Evolutionary conservation across 2,888 invertebrate genomes (phyloP).

Genomic region (Alcis repandata): DNA sequence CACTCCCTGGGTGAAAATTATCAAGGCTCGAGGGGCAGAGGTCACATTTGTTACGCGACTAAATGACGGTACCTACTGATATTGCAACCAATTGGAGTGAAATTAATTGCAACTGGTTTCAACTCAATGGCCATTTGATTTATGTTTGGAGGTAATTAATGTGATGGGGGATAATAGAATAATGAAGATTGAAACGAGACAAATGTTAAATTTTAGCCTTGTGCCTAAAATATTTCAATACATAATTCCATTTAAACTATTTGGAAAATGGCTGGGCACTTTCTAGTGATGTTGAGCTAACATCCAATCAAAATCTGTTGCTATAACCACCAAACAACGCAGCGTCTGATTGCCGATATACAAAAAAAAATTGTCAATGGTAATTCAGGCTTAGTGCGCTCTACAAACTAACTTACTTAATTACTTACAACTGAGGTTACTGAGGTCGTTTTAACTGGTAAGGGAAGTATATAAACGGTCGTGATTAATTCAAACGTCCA

Average conservation of each 20-base stretch:
- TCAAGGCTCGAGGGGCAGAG: conserved; percentile 4
- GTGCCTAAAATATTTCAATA: too few relatives aligned
- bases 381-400: too few relatives aligned
- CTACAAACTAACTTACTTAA: neutral
- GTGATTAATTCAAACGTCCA: conserved; percentile 26
- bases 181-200: too few relatives aligned
- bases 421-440: neutral
- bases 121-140: neutral
- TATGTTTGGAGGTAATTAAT: neutral
- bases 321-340: too few relatives aligned
- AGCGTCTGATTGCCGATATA: too few relatives aligned
- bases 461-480: neutral
- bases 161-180: too few relatives aligned
- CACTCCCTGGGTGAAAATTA: conserved; percentile 18
- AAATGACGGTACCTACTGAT: conserved; percentile 1
- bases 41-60: conserved; percentile 19
- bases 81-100: conserved; percentile 12
- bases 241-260: too few relatives aligned
- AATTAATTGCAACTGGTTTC: neutral
- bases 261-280: too few relatives aligned
- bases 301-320: too few relatives aligned
- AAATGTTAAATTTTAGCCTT: too few relatives aligned
- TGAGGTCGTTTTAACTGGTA: neutral
- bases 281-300: too few relatives aligned
- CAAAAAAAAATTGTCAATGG: too few relatives aligned